Evolutionary conservation across 2,888 invertebrate species (phyloP).

Genomic region (Pristionchus arcanus): DNA sequence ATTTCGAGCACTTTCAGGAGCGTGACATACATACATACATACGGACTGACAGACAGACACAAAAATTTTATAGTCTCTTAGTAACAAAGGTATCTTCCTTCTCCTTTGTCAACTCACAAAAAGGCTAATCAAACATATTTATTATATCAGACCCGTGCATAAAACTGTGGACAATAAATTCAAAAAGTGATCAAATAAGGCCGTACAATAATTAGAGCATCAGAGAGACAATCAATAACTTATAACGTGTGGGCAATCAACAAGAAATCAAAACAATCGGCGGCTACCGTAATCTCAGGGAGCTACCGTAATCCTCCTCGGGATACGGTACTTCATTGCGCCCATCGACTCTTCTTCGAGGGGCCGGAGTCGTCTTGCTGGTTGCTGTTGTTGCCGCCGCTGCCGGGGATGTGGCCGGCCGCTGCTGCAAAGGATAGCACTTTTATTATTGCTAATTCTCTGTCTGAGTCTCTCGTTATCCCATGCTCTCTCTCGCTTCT

Average conservation of each 20-base stretch:
- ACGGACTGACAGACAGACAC: too few relatives aligned
- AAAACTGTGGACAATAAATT: background rate
- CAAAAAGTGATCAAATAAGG: background rate
- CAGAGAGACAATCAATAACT: background rate
- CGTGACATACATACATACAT: too few relatives aligned
- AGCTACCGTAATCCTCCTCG: background rate
- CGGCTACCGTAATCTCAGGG: background rate
- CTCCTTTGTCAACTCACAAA: too few relatives aligned
- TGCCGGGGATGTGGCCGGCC: background rate
- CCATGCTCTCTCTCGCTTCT: too few relatives aligned
- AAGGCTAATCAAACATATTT: too few relatives aligned
- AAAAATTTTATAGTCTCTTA: too few relatives aligned
- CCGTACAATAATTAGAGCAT: background rate
- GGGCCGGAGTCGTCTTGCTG: background rate
- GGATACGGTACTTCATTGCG: slow-evolving; percentile 4
- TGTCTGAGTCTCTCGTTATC: too few relatives aligned
- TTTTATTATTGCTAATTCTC: background rate
- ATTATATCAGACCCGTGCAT: background rate
- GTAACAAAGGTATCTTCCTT: too few relatives aligned
- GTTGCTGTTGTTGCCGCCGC: background rate
- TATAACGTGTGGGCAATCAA: background rate
- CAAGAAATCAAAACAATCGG: background rate
- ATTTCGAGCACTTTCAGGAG: too few relatives aligned
- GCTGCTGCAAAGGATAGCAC: slow-evolving; percentile 12
- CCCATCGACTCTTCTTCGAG: slow-evolving; percentile 44